phyloP scores from a whole-genome alignment of 2,797 vertebrate species.

The Gobionotothen gibberifrons region DNA sequence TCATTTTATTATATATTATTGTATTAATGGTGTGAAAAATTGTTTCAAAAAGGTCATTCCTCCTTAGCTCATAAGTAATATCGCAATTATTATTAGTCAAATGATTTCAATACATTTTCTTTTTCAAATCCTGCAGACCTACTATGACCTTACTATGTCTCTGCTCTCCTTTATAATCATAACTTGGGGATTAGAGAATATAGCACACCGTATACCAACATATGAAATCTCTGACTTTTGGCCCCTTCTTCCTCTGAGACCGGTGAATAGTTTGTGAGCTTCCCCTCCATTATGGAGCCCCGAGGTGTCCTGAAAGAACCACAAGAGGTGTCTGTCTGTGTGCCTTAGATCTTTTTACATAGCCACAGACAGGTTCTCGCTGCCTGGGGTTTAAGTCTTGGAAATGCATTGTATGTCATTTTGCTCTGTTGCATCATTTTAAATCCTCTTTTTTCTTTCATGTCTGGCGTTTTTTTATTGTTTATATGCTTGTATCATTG shows the following conservation, averaged over 20 bases:
- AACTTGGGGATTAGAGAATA: conserved; percentile 33
- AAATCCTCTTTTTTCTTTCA: conserved; percentile 41
- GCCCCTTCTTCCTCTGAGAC: conserved; percentile 48
- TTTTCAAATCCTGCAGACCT: too few relatives aligned
- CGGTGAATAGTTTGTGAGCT: conserved; percentile 49
- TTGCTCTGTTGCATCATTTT: conserved; percentile 49
- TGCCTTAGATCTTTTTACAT: conserved; percentile 13
- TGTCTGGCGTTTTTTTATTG: conserved; percentile 41
- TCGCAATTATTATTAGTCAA: too few relatives aligned
- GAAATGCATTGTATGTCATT: conserved; percentile 19
- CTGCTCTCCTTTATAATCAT: conserved; percentile 41
- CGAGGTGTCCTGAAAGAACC: conserved; percentile 54
- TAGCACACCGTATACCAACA: conserved; percentile 47
- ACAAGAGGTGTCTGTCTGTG: conserved; percentile 25
- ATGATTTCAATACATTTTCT: too few relatives aligned
- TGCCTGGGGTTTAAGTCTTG: conserved; percentile 20
- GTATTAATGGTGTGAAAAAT: too few relatives aligned
- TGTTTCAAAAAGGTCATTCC: too few relatives aligned
- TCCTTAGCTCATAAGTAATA: too few relatives aligned
- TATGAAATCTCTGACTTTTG: conserved; percentile 65
- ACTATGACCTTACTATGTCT: conserved; percentile 33
- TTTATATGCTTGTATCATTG: conserved; percentile 56
- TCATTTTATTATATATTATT: too few relatives aligned
- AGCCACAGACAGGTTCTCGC: conserved; percentile 15
- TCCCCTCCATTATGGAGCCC: conserved; percentile 39